phyloP scores from a whole-genome alignment of 2,888 invertebrate genomes.

The Oscheius sp. region DNA sequence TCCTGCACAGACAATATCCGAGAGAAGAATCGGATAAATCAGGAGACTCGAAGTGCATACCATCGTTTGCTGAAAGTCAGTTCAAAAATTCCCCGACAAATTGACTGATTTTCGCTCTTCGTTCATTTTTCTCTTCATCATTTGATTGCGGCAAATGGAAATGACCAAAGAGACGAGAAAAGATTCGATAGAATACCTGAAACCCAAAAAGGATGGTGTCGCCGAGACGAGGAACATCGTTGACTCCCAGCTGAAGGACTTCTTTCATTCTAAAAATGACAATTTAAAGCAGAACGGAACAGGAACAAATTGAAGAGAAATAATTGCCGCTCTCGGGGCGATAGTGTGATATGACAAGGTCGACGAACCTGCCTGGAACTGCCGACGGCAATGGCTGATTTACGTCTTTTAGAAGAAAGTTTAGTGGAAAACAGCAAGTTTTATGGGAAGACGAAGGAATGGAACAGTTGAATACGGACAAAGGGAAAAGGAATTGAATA shows the following conservation, averaged over 20 bases:
- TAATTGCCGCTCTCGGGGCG: background rate
- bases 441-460: no score
- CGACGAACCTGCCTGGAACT: constrained; percentile 25
- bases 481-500: no score
- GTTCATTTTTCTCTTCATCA: no score
- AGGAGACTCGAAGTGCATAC: constrained; percentile 66
- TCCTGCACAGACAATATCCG: constrained; percentile 64
- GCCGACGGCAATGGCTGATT: constrained; percentile 18
- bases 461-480: no score
- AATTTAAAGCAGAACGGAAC: background rate
- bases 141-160: background rate
- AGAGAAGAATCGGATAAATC: constrained; percentile 63
- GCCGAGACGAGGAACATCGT: constrained; percentile 21
- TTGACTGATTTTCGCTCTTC: background rate
- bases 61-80: constrained; percentile 64
- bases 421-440: no score
- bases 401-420: background rate
- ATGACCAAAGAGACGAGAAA: background rate
- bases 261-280: constrained; percentile 4
- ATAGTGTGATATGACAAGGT: constrained; percentile 20
- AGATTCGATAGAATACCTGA: constrained; percentile 13
- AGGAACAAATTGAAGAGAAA: background rate
- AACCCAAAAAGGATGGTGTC: constrained; percentile 27
- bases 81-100: no score
- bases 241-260: constrained; percentile 28